Conservation (phyloP, 2,797 vertebrate genomes). For the Sciaenops ocellatus region DNA sequence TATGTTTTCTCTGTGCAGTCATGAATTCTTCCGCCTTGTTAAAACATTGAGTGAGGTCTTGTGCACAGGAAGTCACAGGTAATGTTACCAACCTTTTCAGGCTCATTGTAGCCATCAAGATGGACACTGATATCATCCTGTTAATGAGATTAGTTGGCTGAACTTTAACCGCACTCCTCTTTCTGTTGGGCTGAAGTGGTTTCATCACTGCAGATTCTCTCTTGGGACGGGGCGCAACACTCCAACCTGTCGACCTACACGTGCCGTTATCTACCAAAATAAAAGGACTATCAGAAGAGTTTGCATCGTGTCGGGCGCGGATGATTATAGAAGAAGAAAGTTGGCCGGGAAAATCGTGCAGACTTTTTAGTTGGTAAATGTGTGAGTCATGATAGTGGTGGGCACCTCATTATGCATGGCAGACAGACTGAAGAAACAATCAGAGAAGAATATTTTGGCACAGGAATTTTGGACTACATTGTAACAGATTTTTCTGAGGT, state of each 20-base stretch:
- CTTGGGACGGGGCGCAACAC: neutral
- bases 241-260: neutral
- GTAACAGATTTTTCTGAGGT: neutral
- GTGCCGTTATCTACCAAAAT: neutral
- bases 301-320: neutral
- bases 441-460: neutral
- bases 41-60: too few relatives aligned
- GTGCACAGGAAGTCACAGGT: neutral
- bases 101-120: neutral
- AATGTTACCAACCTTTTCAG: neutral
- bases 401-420: neutral
- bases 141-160: constrained; percentile 13
- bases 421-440: neutral
- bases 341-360: neutral
- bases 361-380: neutral
- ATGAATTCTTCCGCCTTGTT: neutral
- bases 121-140: neutral
- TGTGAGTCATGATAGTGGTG: neutral
- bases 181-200: neutral
- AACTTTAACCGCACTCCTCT: neutral
- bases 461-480: neutral
- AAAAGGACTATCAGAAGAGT: constrained; percentile 20
- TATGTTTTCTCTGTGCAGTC: neutral
- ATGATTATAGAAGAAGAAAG: constrained; percentile 10
- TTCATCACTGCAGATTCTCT: neutral